Evolutionary conservation across 2,113 vertebrate species (phyloP).

Genomic region (Spea multiplicata): DNA sequence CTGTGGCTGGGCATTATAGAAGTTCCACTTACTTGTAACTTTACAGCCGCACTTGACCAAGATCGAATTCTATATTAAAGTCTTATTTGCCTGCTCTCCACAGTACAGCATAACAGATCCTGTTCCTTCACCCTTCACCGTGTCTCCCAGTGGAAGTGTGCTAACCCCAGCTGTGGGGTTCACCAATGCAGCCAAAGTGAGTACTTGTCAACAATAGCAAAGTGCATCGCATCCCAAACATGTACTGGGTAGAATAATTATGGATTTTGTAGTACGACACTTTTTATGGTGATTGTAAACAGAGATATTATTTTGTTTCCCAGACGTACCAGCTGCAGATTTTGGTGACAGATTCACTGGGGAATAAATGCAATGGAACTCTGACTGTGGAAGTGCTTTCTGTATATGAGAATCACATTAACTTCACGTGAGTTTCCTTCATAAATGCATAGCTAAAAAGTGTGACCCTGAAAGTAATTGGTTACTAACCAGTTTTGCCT

Average conservation of each 20-base stretch:
- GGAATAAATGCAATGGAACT: slow-evolving; percentile 55
- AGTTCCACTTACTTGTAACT: no score
- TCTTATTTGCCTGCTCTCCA: slow-evolving; percentile 39
- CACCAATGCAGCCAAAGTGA: slow-evolving; percentile 57
- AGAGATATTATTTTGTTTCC: fast-evolving
- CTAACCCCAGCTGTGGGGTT: slow-evolving; percentile 58
- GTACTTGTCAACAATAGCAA: not conserved
- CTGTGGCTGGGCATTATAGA: no score
- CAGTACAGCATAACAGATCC: slow-evolving; percentile 55
- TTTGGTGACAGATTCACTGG: slow-evolving; percentile 45
- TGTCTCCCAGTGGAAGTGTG: slow-evolving; percentile 54
- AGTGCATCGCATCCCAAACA: no score
- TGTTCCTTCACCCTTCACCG: slow-evolving; percentile 51
- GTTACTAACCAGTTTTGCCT: no score
- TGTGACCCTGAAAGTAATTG: no score
- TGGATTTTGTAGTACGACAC: not conserved
- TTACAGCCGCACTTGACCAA: no score
- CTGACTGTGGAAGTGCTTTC: slow-evolving; percentile 64
- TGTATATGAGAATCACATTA: slow-evolving; percentile 42
- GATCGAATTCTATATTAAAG: not conserved
- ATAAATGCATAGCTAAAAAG: not conserved
- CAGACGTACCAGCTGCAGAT: slow-evolving; percentile 64
- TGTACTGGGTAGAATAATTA: not conserved
- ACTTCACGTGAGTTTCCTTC: slow-evolving; percentile 64
- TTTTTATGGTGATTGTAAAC: slow-evolving; percentile 34